A percentile compares a stretch with the other conserved stretches of the same genome.
These are phyloP conservation scores for Drosophila littoralis DNA, from an alignment of 1,140 invertebrate genomes.

Conservation along the genomic window DNA sequence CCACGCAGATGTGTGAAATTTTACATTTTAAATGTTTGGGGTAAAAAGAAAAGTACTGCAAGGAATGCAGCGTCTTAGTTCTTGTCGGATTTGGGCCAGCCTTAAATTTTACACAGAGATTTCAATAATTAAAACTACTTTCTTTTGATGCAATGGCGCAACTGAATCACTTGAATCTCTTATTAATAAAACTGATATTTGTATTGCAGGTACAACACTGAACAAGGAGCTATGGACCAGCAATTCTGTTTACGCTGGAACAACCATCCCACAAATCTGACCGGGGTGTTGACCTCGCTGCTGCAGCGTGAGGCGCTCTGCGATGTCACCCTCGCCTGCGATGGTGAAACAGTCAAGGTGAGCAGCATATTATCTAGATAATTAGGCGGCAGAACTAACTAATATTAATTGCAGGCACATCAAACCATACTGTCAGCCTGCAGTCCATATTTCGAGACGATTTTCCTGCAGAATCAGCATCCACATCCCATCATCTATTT, in stretches of 20 bases:
- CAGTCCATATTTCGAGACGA: constrained; percentile 97
- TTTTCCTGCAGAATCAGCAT: constrained; percentile 95
- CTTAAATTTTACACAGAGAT: no score
- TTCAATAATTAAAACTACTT: not conserved
- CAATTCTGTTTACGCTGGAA: constrained; percentile 98
- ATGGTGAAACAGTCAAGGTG: constrained; percentile 94
- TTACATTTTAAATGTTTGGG: no score
- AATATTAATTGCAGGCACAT: constrained; percentile 87
- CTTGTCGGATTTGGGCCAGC: no score
- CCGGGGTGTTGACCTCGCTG: constrained; percentile 93
- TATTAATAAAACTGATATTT: no score
- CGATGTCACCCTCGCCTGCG: constrained; percentile 96
- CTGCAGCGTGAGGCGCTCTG: constrained; percentile 94
- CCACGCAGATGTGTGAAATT: no score
- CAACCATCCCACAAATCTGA: constrained; percentile 95
- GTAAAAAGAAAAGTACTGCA: no score
- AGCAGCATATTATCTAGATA: not conserved
- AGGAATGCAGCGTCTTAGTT: no score
- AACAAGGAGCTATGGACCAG: constrained; percentile 92
- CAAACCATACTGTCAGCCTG: constrained; percentile 97
- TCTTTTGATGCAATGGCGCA: no score
- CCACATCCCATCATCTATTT: constrained; percentile 96
- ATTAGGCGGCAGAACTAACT: no score
- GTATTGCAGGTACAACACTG: constrained; percentile 81
- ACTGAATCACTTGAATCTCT: no score